These are phyloP conservation scores for Oligia strigilis DNA, from an alignment of 2,888 invertebrate genomes.

Conservation along the genomic window DNA sequence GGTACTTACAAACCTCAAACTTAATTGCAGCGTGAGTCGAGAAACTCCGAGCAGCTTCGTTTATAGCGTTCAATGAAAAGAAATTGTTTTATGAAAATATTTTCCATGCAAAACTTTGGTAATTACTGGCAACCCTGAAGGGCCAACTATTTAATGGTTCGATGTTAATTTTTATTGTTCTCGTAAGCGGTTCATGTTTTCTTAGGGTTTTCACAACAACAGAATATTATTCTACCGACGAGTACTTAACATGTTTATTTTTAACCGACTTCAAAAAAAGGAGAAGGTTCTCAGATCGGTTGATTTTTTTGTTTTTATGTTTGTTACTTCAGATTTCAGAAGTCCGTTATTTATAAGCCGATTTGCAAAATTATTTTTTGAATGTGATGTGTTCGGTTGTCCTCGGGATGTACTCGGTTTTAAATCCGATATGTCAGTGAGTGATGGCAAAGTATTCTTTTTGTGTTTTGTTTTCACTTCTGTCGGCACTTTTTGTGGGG, in stretches of 20 bases:
- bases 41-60: conserved; percentile 38
- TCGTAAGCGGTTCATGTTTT: conserved; percentile 33
- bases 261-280: not conserved
- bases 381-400: no score
- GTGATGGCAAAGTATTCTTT: no score
- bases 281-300: no score
- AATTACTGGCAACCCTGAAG: conserved; percentile 66
- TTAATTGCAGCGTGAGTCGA: conserved; percentile 54
- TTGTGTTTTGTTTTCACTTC: no score
- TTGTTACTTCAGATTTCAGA: no score
- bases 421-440: no score
- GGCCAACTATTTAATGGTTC: conserved; percentile 62
- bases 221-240: not conserved
- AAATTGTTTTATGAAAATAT: conserved; percentile 70
- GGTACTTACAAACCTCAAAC: conserved; percentile 24
- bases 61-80: conserved; percentile 60
- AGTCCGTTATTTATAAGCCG: no score
- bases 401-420: no score
- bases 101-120: conserved; percentile 70
- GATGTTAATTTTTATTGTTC: conserved; percentile 64
- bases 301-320: no score
- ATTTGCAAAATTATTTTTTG: no score
- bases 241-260: not conserved
- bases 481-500: no score
- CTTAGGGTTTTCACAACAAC: not conserved